Evolutionary conservation across 1,140 invertebrate species (phyloP).

Genomic region (Drosophila subobscura): DNA sequence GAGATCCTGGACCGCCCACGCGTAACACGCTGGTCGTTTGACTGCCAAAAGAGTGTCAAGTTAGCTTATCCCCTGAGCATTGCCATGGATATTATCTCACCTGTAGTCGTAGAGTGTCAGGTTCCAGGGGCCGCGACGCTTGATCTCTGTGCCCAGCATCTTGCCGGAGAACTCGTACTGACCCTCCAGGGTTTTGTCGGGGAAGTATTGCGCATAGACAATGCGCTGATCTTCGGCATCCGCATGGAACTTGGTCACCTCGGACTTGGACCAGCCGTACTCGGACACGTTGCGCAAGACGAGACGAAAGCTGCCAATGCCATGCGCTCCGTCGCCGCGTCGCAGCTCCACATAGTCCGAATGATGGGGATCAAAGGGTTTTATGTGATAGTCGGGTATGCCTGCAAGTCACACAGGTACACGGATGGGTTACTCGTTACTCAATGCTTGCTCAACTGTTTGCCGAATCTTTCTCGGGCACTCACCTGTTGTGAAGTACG

Average conservation of each 20-base stretch:
- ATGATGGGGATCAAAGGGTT: slow-evolving; percentile 91
- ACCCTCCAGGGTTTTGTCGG: slow-evolving; percentile 89
- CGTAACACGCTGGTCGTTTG: slow-evolving; percentile 90
- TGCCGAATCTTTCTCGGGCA: not conserved
- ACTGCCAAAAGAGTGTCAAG: slow-evolving; percentile 9
- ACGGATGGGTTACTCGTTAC: slow-evolving; percentile 13
- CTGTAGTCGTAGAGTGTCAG: slow-evolving; percentile 89
- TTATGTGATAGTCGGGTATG: slow-evolving; percentile 88
- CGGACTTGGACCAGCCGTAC: slow-evolving; percentile 89
- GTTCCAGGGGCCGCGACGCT: slow-evolving; percentile 89
- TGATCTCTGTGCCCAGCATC: slow-evolving; percentile 86
- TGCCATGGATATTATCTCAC: slow-evolving; percentile 12
- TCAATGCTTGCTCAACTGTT: slow-evolving; percentile 1
- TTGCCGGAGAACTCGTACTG: slow-evolving; percentile 88
- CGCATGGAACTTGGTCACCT: slow-evolving; percentile 91
- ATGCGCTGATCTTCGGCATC: slow-evolving; percentile 86
- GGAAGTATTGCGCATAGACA: slow-evolving; percentile 91
- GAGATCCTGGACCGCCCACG: slow-evolving; percentile 83
- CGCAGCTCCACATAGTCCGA: slow-evolving; percentile 87
- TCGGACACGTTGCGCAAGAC: slow-evolving; percentile 90
- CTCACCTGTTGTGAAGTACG: slow-evolving; percentile 89
- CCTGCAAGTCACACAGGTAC: slow-evolving; percentile 83
- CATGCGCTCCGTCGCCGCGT: slow-evolving; percentile 85
- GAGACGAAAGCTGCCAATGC: slow-evolving; percentile 87
- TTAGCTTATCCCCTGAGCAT: not conserved